Conservation (phyloP, 2,888 invertebrate species). For the Spisula solida region DNA sequence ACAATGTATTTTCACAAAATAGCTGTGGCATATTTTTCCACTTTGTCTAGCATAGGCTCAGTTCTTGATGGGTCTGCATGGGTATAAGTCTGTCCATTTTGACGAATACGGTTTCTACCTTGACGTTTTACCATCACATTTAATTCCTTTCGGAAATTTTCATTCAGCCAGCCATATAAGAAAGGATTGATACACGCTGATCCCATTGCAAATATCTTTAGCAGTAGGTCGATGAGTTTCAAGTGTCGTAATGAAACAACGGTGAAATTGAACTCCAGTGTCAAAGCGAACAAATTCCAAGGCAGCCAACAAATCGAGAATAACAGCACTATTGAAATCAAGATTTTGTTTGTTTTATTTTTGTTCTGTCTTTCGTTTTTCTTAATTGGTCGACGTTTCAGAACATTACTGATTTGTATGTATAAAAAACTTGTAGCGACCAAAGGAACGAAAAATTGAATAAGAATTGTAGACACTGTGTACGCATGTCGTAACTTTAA, state of each 20-base stretch:
- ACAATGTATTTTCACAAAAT: conserved; percentile 21
- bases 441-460: conserved; percentile 85
- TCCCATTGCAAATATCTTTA: conserved; percentile 86
- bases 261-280: conserved; percentile 80
- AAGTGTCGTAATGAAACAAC: conserved; percentile 80
- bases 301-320: conserved; percentile 87
- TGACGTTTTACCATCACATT: conserved; percentile 73
- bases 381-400: conserved; percentile 80
- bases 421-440: conserved; percentile 83
- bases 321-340: conserved; percentile 84
- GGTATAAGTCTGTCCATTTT: conserved; percentile 71
- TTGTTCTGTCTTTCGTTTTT: conserved; percentile 78
- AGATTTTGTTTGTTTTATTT: conserved; percentile 84
- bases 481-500: conserved; percentile 77
- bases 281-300: conserved; percentile 84
- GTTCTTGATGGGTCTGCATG: conserved; percentile 60
- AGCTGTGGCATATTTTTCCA: conserved; percentile 61
- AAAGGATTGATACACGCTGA: conserved; percentile 87
- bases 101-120: conserved; percentile 68
- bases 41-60: conserved; percentile 50
- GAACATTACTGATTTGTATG: conserved; percentile 81
- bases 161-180: conserved; percentile 87
- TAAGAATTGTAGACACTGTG: conserved; percentile 80
- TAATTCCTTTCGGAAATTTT: conserved; percentile 86
- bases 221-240: conserved; percentile 82